Evolutionary conservation across 1,140 invertebrate species (phyloP), one percentile per base, ranked within the genome.

Genomic region (Zeugodacus cucurbitae): DNA sequence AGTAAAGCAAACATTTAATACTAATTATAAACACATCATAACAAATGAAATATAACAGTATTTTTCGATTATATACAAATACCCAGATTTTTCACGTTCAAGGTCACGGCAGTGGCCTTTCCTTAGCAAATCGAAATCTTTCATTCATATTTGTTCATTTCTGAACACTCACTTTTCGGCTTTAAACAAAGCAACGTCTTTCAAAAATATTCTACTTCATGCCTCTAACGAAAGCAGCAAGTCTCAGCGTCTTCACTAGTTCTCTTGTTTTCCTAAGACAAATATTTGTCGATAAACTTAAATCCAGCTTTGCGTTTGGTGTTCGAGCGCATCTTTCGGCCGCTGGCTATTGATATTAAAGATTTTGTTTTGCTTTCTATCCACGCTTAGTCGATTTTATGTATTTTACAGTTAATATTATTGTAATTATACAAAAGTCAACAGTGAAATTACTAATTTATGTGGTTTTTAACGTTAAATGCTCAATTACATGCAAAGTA

Each of bases 201-300:
- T 37, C 7, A 2, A 67, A 82, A 26, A 48, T n/a, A 29, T 48
- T 8, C 41, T 70, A 17, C 26, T 70, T 34, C 26, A 32, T 14
- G n/a, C 32, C 5, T 4, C 10, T 70, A 20, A 11, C 34, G 5
- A 67, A 67, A 67, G 70, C n/a, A 41, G 70, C 1, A 44, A 44
- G 26, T 20, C 14, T 82, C 74, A 82, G 74, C 41, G 20, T 82
- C 17, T 82, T 37, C 67, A 10, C 34, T 2, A 74, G 20, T 22
- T 82, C 41, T 26, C n/a, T 82, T 82, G 74, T 82, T 48, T 29
- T 44, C 41, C 10, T 48, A 11, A 48, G n/a, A 22, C 41, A 44
- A 82, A 82, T 82, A 82, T 82, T 82, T 82, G 74, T n/a, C 17
- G 26, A 48, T 26, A 82, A n/a, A 82, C 22, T 37, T 67, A 29